phyloP scores from a whole-genome alignment of 2,888 invertebrate species.

The Dryomyza anilis region DNA sequence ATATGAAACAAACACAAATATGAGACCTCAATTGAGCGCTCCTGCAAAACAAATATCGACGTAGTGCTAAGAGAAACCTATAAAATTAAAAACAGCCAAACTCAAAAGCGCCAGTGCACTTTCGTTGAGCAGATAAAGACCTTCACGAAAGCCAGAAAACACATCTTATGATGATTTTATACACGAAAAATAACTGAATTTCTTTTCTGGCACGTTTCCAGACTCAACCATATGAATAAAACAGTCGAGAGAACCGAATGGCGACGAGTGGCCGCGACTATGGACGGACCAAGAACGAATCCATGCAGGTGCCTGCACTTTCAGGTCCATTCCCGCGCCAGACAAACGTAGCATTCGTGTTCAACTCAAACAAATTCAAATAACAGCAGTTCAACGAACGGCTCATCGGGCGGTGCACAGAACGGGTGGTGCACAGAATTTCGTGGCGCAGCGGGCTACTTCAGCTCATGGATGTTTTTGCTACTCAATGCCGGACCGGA shows the following conservation, averaged over 20 bases:
- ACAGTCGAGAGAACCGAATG: too few species aligned
- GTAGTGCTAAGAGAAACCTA: background rate
- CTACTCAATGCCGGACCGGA: too few species aligned
- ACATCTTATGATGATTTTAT: slow-evolving; percentile 16
- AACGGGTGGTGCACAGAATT: too few species aligned
- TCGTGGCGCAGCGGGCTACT: too few species aligned
- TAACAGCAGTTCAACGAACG: too few species aligned
- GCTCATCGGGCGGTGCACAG: too few species aligned
- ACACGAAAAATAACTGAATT: slow-evolving; percentile 22
- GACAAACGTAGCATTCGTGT: background rate
- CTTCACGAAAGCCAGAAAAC: background rate
- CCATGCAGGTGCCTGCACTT: background rate
- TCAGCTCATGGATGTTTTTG: too few species aligned
- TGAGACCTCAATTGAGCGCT: background rate
- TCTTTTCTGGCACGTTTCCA: slow-evolving; percentile 20
- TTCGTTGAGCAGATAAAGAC: background rate
- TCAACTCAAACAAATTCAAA: slow-evolving; percentile 3
- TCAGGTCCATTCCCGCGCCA: background rate
- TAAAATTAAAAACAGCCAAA: background rate
- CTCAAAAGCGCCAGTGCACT: background rate
- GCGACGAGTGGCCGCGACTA: background rate
- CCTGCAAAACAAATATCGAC: background rate
- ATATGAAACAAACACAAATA: background rate
- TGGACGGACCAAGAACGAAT: background rate
- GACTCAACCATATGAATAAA: slow-evolving; percentile 19